A percentile compares a stretch with the other conserved stretches of the same genome.
Conservation (phyloP, 2,113 vertebrate species). For the Heterocephalus glaber region DNA sequence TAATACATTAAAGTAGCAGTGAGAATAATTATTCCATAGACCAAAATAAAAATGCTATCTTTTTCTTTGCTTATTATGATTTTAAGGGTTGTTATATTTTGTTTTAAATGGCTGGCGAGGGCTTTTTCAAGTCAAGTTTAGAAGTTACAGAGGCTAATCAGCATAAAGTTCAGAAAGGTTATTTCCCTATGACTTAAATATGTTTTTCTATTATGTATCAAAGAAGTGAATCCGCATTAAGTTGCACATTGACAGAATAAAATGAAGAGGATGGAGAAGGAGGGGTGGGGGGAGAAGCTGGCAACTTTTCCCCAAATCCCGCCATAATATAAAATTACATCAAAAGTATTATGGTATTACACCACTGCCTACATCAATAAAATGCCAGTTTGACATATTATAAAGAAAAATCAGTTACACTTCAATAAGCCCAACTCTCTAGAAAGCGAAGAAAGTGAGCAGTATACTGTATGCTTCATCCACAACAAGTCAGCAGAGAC, state of each 20-base stretch:
- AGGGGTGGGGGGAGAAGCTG: background rate
- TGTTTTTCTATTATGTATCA: background rate
- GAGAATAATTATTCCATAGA: conserved; percentile 29
- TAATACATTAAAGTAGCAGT: conserved; percentile 61
- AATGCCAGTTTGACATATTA: conserved; percentile 76
- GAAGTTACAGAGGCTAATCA: conserved; percentile 47
- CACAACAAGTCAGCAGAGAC: conserved; percentile 67
- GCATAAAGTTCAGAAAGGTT: conserved; percentile 59
- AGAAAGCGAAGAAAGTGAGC: conserved; percentile 65
- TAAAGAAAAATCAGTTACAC: conserved; percentile 71
- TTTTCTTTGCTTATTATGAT: conserved; percentile 55
- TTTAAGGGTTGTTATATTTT: conserved; percentile 58
- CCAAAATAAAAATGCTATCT: conserved; percentile 52
- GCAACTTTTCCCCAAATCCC: conserved; percentile 21
- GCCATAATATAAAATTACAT: conserved; percentile 67
- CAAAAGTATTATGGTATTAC: conserved; percentile 60
- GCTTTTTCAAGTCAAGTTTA: conserved; percentile 40
- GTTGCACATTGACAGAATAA: background rate
- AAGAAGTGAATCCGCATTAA: conserved; percentile 20
- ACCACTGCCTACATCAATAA: conserved; percentile 71
- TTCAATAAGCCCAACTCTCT: conserved; percentile 72
- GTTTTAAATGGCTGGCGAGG: conserved; percentile 31
- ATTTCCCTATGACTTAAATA: conserved; percentile 49
- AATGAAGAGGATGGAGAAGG: background rate
- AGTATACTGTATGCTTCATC: conserved; percentile 24